These are phyloP conservation scores for Graphium colonna DNA, from an alignment of 2,888 invertebrate genomes.

Conservation along the genomic window DNA sequence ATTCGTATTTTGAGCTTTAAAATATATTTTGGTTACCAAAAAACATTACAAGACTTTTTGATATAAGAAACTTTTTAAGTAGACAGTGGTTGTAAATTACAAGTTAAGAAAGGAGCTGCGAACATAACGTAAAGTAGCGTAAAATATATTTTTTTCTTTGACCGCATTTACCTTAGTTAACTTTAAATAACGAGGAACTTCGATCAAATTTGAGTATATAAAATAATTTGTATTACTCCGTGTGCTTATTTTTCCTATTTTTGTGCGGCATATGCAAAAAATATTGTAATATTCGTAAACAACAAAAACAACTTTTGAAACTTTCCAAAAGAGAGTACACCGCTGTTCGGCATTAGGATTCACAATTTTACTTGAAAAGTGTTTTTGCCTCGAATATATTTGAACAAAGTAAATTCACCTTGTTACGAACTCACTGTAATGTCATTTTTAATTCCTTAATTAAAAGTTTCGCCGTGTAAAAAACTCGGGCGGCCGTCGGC, in stretches of 20 bases:
- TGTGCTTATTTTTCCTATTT: no score
- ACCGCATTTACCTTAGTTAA: no score
- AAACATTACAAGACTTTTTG: no score
- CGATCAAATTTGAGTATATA: no score
- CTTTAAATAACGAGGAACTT: no score
- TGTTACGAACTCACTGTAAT: slow-evolving; percentile 70
- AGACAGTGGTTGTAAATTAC: no score
- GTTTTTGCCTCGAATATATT: slow-evolving; percentile 44
- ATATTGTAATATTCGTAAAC: not conserved
- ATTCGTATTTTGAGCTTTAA: slow-evolving; percentile 20
- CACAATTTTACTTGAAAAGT: slow-evolving; percentile 39
- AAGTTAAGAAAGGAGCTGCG: no score
- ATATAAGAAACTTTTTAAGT: no score
- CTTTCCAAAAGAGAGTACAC: slow-evolving; percentile 3
- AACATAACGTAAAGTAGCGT: no score
- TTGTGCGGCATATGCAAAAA: no score
- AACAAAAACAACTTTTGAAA: slow-evolving; percentile 3
- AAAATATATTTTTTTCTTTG: no score
- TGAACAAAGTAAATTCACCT: slow-evolving; percentile 65
- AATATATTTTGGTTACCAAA: not conserved
- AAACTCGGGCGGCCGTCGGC: slow-evolving; percentile 56
- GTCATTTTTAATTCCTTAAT: slow-evolving; percentile 79
- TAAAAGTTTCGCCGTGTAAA: slow-evolving; percentile 71
- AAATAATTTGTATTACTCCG: no score
- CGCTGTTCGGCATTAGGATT: slow-evolving; percentile 37